Evolutionary conservation across 37 sponge, comb jelly and placozoan genomes (phyloP), one percentile per base, ranked within the genome.

Genomic region (Aplysina aerophoba): DNA sequence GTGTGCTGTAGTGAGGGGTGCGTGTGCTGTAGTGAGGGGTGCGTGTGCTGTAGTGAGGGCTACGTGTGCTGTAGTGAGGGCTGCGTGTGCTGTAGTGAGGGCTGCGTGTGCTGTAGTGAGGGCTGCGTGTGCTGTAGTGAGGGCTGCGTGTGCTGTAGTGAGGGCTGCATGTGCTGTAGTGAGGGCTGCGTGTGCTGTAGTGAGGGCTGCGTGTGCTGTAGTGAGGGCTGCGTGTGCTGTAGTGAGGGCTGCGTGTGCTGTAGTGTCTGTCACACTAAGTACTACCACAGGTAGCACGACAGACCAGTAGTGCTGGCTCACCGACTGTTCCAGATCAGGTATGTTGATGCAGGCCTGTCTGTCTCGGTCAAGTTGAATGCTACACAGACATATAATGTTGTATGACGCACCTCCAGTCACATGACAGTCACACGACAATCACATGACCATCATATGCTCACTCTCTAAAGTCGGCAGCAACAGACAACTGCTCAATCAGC

Each of bases 281-380:
- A n/a, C n/a, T n/a, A n/a, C n/a, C 31, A 65, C 6, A 65, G 28
- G 8, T 12, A 6, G 67, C 3, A 44, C 6, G 3, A 8, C 8
- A 8, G 50, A 8, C 4, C 63, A 62, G 11, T 22, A 11, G 25
- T 11, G 12, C 13, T 11, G 11, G 15, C 85, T 55, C 35, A 90
- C 86, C 0, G 73, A 38, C 56, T 89, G 90, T 11, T 89, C 90
- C 37, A 89, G 37, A 31, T 86, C 79, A 19, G 79, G 12, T 73
- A 66, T 67, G 56, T 89, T 55, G 28, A 89, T 54, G 28, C 88
- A 56, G 4, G 90, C 85, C 21, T 85, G 80, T 55, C 91, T 34
- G 79, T 90, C 91, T 21, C 91, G 44, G 68, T 90, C 91, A 55
- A 90, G 27, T 35, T 72, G 20, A 30, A 90, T 67, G 15, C 86